phyloP scores from a whole-genome alignment of 2,797 vertebrate genomes.

The Triplophysa yarkandensis region DNA sequence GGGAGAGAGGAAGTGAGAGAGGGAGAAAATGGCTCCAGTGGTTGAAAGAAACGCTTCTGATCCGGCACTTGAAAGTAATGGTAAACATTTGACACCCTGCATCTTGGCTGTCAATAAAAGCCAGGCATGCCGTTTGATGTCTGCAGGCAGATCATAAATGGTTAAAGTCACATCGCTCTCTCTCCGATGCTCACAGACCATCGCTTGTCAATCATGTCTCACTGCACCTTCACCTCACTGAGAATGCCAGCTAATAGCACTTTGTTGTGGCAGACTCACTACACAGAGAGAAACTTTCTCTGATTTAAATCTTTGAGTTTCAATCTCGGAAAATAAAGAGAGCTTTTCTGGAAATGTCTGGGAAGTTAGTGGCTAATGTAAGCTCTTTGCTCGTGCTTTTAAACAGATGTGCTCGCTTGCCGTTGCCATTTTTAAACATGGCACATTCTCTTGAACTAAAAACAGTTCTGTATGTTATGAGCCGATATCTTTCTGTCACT shows the following conservation, averaged over 20 bases:
- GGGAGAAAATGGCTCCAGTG: constrained; percentile 24
- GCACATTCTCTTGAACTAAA: background rate
- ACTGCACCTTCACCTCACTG: constrained; percentile 32
- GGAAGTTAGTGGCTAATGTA: constrained; percentile 14
- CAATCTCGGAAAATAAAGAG: constrained; percentile 3
- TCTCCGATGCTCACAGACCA: constrained; percentile 31
- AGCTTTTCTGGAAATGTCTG: constrained; percentile 21
- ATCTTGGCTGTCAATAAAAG: constrained; percentile 57
- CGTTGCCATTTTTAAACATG: constrained; percentile 7
- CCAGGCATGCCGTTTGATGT: constrained; percentile 49
- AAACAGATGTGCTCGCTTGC: background rate
- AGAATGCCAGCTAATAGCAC: constrained; percentile 49
- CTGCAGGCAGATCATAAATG: constrained; percentile 50
- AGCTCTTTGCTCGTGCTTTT: constrained; percentile 5
- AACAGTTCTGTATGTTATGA: background rate
- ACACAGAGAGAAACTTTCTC: constrained; percentile 34
- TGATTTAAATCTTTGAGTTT: constrained; percentile 30
- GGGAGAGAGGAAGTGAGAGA: background rate
- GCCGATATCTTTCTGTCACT: background rate
- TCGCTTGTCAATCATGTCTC: constrained; percentile 50
- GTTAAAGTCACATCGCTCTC: constrained; percentile 52
- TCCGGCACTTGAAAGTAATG: constrained; percentile 56
- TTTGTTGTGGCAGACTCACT: constrained; percentile 69
- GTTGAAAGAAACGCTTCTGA: constrained; percentile 55
- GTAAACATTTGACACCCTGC: constrained; percentile 61